Evolutionary conservation across 2,797 vertebrate species (phyloP).

Genomic region (Florisuga fusca): DNA sequence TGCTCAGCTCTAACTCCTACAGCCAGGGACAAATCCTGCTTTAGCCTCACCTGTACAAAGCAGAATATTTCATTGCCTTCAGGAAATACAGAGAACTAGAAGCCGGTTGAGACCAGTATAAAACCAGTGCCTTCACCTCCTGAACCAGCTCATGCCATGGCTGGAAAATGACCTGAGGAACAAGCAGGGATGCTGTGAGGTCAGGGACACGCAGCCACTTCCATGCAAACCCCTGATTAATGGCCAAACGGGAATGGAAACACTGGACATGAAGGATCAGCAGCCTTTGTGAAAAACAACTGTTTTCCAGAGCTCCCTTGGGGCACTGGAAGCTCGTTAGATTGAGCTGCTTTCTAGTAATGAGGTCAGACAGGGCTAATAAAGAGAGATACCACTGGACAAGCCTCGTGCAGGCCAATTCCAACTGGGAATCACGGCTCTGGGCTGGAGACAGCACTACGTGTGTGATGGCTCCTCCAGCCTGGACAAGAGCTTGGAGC

Average conservation of each 20-base stretch:
- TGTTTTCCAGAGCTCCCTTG: slow-evolving; percentile 48
- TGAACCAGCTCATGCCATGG: fast-evolving
- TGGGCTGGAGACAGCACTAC: not conserved
- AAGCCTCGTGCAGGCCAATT: not conserved
- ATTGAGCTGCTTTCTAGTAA: slow-evolving; percentile 55
- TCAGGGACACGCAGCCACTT: not conserved
- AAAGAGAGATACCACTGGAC: slow-evolving; percentile 62
- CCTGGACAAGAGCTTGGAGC: fast-evolving
- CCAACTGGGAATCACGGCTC: slow-evolving; percentile 12
- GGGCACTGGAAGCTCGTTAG: slow-evolving; percentile 51
- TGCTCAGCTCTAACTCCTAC: not conserved
- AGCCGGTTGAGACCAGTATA: not conserved
- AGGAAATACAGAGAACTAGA: fast-evolving
- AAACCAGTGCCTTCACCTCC: not conserved
- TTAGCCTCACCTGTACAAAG: not conserved
- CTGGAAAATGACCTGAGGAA: not conserved
- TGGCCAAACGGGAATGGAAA: not conserved
- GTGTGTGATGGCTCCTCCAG: not conserved
- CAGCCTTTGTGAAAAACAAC: slow-evolving; percentile 63
- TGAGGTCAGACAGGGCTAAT: slow-evolving; percentile 74
- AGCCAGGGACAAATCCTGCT: not conserved
- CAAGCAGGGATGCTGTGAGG: not conserved
- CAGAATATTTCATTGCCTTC: not conserved
- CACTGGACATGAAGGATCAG: slow-evolving; percentile 28
- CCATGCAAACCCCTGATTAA: slow-evolving; percentile 26